Conservation (phyloP, 1,140 invertebrate genomes). For the Mya arenaria region DNA sequence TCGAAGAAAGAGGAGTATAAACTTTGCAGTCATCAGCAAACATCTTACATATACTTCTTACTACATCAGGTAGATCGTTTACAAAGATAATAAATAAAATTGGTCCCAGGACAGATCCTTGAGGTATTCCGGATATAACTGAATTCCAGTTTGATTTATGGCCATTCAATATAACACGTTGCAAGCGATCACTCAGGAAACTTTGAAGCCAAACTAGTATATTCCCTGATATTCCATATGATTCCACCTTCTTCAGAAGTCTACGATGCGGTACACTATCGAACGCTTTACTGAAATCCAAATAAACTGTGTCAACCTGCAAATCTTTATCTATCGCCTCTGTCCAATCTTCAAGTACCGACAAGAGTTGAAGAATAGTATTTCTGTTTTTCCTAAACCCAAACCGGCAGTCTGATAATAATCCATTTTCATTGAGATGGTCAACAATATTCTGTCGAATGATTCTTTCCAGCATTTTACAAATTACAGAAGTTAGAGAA, state of each 20-base stretch:
- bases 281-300: conserved; percentile 40
- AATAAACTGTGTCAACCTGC: neutral
- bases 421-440: neutral
- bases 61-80: neutral
- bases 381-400: conserved; percentile 45
- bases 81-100: neutral
- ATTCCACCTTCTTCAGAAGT: neutral
- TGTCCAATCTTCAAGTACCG: conserved; percentile 31
- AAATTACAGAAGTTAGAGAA: conserved; percentile 23
- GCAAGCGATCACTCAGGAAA: conserved; percentile 27
- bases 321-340: conserved; percentile 28
- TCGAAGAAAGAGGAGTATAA: too few species aligned
- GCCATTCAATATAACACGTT: conserved; percentile 46
- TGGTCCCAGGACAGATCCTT: conserved; percentile 3
- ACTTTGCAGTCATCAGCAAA: neutral
- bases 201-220: neutral
- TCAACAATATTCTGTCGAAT: conserved; percentile 9
- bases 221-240: conserved; percentile 3
- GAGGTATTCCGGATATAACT: conserved; percentile 47
- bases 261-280: conserved; percentile 21
- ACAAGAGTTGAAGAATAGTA: conserved; percentile 13
- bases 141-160: neutral
- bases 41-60: neutral
- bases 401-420: conserved; percentile 37
- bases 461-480: conserved; percentile 41